phyloP scores from a whole-genome alignment of 2,888 invertebrate species.

The Liodrosophila aerea region DNA sequence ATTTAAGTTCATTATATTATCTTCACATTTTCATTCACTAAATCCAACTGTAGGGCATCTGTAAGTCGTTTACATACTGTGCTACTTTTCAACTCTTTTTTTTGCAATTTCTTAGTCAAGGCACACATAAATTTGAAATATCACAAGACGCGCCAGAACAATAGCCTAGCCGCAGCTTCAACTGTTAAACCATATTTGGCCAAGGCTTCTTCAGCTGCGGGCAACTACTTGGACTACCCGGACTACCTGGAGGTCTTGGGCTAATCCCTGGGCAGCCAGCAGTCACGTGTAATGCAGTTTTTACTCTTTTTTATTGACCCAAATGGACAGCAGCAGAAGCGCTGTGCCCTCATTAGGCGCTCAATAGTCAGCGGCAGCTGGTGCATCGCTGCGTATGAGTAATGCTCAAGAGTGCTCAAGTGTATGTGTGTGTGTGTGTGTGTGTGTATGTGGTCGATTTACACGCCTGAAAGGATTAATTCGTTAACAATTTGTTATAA shows the following conservation, averaged over 20 bases:
- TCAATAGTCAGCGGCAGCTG: slow-evolving; percentile 17
- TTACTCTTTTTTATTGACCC: slow-evolving; percentile 78
- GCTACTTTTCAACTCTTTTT: neutral
- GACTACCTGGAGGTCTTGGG: slow-evolving; percentile 23
- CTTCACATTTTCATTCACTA: no score
- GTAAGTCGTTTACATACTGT: neutral
- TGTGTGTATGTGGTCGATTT: slow-evolving; percentile 48
- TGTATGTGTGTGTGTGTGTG: slow-evolving; percentile 2
- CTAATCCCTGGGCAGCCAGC: slow-evolving; percentile 9
- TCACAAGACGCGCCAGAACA: slow-evolving; percentile 61
- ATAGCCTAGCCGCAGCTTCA: slow-evolving; percentile 32
- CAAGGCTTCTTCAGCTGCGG: slow-evolving; percentile 19
- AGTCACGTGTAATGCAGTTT: slow-evolving; percentile 64
- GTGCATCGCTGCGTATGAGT: slow-evolving; percentile 66
- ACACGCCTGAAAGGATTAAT: slow-evolving; percentile 81
- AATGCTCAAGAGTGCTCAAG: no score
- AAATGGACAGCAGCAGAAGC: slow-evolving; percentile 24
- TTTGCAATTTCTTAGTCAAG: slow-evolving; percentile 35
- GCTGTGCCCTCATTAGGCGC: slow-evolving; percentile 34
- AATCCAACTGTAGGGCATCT: no score
- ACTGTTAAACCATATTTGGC: slow-evolving; percentile 60
- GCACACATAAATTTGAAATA: slow-evolving; percentile 73
- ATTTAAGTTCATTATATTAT: no score
- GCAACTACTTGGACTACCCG: no score
- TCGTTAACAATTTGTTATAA: slow-evolving; percentile 81